A percentile compares a stretch with the other conserved stretches of the same genome.
Conservation (phyloP, 2,113 vertebrate species). For the Zosterops japonicus region DNA sequence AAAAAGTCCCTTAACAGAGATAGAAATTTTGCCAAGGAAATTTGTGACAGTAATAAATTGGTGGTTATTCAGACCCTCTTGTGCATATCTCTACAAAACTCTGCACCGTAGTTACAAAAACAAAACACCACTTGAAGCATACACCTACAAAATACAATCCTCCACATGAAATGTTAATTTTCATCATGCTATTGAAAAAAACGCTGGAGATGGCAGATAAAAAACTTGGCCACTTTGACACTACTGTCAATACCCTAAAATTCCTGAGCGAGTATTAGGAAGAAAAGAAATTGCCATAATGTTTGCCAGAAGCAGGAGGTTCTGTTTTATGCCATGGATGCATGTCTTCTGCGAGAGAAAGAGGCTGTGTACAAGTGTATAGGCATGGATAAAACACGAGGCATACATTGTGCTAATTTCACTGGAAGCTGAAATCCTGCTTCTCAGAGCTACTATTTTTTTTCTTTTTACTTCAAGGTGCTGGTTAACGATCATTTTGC, state of each 20-base stretch:
- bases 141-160: background rate
- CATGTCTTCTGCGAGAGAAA: background rate
- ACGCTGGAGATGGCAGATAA: background rate
- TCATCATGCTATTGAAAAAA: background rate
- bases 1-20: background rate
- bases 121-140: background rate
- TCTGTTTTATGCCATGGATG: background rate
- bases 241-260: background rate
- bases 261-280: background rate
- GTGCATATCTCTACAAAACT: background rate
- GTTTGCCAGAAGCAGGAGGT: background rate
- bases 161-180: background rate
- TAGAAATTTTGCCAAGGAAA: background rate
- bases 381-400: background rate
- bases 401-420: background rate
- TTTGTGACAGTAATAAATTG: background rate
- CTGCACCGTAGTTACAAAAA: background rate
- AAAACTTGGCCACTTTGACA: background rate
- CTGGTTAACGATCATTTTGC: background rate
- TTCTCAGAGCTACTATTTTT: background rate
- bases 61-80: background rate
- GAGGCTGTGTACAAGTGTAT: background rate
- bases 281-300: background rate
- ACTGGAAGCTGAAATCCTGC: background rate
- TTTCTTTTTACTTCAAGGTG: rapidly evolving